phyloP scores from a whole-genome alignment of 2,888 invertebrate genomes.

The Lamellibrachia columna region DNA sequence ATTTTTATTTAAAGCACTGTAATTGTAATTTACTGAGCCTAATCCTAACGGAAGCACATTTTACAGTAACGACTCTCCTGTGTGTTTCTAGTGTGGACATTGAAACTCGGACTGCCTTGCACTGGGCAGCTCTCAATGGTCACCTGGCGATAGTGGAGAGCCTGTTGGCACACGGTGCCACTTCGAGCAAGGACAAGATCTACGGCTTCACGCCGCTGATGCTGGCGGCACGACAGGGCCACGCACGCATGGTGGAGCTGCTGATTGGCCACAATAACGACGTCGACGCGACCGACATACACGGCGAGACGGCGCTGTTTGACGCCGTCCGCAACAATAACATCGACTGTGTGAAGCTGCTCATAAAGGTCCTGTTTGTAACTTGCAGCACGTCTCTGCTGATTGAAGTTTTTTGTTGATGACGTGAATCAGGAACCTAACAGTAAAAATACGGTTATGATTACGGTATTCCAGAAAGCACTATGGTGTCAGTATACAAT shows the following conservation, averaged over 20 bases:
- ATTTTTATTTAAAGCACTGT: no score
- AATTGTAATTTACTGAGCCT: no score
- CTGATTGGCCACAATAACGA: not conserved
- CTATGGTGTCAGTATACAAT: no score
- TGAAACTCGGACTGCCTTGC: not conserved
- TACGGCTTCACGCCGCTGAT: constrained; percentile 26
- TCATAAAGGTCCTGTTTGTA: constrained; percentile 13
- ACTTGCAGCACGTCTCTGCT: not conserved
- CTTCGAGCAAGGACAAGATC: constrained; percentile 23
- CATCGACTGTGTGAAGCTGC: constrained; percentile 6
- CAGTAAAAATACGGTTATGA: no score
- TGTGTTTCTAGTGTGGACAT: not conserved
- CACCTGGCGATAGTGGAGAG: not conserved
- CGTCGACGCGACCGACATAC: not conserved
- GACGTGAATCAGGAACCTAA: no score
- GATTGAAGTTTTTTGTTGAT: no score
- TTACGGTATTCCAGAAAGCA: no score
- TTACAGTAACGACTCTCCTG: not conserved
- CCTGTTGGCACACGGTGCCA: not conserved
- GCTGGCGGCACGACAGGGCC: constrained; percentile 26
- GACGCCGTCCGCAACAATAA: constrained; percentile 22
- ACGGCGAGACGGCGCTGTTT: constrained; percentile 24
- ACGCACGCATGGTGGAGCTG: not conserved
- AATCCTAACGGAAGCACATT: no score
- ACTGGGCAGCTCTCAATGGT: not conserved